A percentile compares a stretch with the other conserved stretches of the same genome.
phyloP scores from a whole-genome alignment of 2,797 vertebrate species.

The Gymnocypris eckloni region DNA sequence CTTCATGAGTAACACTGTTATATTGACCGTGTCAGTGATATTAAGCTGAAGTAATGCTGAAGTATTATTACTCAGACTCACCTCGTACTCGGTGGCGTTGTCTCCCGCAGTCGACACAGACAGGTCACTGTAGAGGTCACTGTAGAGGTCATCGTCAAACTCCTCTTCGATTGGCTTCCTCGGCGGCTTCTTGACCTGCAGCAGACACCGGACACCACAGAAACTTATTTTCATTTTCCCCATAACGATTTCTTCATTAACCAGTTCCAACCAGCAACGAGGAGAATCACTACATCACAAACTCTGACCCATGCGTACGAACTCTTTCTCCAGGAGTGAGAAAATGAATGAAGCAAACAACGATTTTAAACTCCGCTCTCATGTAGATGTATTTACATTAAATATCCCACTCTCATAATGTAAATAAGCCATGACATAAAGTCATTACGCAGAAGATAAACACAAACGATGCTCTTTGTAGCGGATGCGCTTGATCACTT shows the following conservation, averaged over 20 bases:
- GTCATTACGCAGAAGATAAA: too few species aligned
- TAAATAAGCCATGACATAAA: too few species aligned
- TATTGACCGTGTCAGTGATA: background rate
- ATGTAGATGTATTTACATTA: too few species aligned
- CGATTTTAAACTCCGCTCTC: too few species aligned
- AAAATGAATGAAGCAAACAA: too few species aligned
- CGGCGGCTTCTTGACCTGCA: slow-evolving; percentile 66
- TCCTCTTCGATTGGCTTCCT: slow-evolving; percentile 72
- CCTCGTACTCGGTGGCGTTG: slow-evolving; percentile 79
- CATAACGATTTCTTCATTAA: background rate
- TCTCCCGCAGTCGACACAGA: slow-evolving; percentile 63
- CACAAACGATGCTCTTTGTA: too few species aligned
- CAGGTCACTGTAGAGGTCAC: slow-evolving; percentile 69
- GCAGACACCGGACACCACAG: background rate
- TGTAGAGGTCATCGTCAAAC: slow-evolving; percentile 70
- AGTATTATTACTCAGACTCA: slow-evolving; percentile 55
- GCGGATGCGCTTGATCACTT: too few species aligned
- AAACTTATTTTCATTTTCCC: background rate
- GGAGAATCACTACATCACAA: background rate
- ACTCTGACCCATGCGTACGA: background rate
- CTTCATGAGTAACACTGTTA: background rate
- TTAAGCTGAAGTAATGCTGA: background rate
- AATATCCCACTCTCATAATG: too few species aligned
- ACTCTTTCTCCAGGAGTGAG: too few species aligned
- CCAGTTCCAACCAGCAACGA: background rate